Conservation (phyloP, 2,797 vertebrate genomes). For the Typhlichthys subterraneus region DNA sequence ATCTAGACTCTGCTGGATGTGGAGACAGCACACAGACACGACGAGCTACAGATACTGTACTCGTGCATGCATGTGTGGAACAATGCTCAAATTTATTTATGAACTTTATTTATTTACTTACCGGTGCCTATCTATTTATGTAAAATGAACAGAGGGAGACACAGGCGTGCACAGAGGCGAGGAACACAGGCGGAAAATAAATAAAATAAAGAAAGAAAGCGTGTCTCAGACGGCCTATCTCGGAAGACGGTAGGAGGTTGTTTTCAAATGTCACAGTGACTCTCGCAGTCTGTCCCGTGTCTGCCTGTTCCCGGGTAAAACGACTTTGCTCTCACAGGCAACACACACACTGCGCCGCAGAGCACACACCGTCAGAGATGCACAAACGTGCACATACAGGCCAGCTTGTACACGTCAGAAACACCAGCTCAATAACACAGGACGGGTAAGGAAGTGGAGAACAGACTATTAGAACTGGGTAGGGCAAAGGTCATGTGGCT, state of each 20-base stretch:
- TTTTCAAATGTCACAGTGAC: slow-evolving; percentile 59
- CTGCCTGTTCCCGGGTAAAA: slow-evolving; percentile 5
- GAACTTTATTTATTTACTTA: too few relatives aligned
- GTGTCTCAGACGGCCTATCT: slow-evolving; percentile 13
- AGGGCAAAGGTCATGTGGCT: too few relatives aligned
- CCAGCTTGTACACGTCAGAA: too few relatives aligned
- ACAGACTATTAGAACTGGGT: too few relatives aligned
- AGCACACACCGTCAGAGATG: neutral
- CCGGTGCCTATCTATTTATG: too few relatives aligned
- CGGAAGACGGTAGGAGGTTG: slow-evolving; percentile 28
- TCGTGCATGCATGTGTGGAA: too few relatives aligned
- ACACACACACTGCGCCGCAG: slow-evolving; percentile 13
- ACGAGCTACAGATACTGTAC: too few relatives aligned
- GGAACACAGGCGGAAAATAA: neutral
- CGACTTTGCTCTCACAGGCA: slow-evolving; percentile 2
- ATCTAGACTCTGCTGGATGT: too few relatives aligned
- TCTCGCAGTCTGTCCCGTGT: slow-evolving; percentile 46
- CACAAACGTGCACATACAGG: neutral
- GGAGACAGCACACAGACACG: too few relatives aligned
- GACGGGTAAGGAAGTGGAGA: neutral
- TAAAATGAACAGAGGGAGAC: slow-evolving; percentile 13
- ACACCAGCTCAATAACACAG: neutral
- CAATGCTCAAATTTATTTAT: too few relatives aligned
- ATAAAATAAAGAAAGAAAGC: slow-evolving; percentile 26
- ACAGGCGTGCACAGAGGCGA: slow-evolving; percentile 16